Percentiles rank a stretch among this genome's conserved stretches.
Conservation (phyloP, 1,140 invertebrate genomes). For the Euwallacea similis region DNA sequence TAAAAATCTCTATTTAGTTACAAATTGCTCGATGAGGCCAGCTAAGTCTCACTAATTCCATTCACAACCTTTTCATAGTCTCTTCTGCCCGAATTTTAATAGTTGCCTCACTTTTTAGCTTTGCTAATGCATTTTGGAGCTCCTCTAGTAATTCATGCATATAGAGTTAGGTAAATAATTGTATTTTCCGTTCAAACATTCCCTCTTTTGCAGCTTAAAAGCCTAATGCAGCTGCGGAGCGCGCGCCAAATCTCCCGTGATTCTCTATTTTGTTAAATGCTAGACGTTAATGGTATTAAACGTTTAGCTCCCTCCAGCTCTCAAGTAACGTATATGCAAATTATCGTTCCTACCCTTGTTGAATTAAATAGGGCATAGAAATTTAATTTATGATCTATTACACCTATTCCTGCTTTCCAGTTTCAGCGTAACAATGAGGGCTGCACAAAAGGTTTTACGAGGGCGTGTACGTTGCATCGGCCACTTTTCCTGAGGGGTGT, state of each 20-base stretch:
- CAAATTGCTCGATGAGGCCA: no score
- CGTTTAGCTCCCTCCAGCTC: not conserved
- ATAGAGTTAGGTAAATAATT: slow-evolving; percentile 1
- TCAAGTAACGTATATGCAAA: slow-evolving; percentile 3
- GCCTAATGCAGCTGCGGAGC: slow-evolving; percentile 4
- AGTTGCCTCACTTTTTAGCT: no score
- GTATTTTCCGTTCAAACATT: slow-evolving; percentile 7
- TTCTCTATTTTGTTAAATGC: slow-evolving; percentile 7
- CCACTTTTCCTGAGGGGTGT: no score
- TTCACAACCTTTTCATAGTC: no score
- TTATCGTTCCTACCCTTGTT: slow-evolving; percentile 5
- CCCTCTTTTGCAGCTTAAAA: slow-evolving; percentile 3
- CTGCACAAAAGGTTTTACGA: no score
- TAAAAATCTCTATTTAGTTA: no score
- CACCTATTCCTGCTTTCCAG: no score
- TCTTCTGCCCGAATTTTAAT: no score
- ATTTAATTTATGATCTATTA: slow-evolving; percentile 3
- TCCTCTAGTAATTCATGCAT: not conserved
- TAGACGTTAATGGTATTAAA: slow-evolving; percentile 6
- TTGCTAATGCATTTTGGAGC: not conserved
- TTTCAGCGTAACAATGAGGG: no score
- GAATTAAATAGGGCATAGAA: slow-evolving; percentile 6
- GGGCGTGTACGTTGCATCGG: no score
- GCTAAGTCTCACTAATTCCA: no score
- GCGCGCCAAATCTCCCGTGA: slow-evolving; percentile 3